Conservation (phyloP, 2,797 vertebrate genomes). For the Bothrops alternatus region DNA sequence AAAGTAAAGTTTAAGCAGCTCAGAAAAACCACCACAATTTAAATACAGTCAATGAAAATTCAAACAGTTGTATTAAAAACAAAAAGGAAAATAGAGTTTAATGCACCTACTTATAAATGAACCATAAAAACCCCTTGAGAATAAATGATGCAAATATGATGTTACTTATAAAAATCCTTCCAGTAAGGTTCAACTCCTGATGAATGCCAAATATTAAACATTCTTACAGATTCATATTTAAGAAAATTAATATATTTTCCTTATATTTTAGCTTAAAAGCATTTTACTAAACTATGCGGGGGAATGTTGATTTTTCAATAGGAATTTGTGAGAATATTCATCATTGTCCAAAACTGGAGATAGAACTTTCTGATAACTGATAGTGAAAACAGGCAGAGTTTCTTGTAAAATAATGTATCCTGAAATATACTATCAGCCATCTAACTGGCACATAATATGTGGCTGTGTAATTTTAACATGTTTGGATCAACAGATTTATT, state of each 20-base stretch:
- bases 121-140: too few species aligned
- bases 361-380: background rate
- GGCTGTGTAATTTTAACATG: background rate
- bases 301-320: background rate
- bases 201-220: background rate
- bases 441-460: background rate
- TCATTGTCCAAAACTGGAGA: background rate
- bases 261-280: background rate
- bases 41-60: background rate
- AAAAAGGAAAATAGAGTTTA: background rate
- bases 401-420: background rate
- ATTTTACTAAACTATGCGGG: background rate
- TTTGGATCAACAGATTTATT: constrained; percentile 2
- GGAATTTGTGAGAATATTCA: background rate
- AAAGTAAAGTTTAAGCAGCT: background rate
- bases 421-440: background rate
- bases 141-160: background rate
- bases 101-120: background rate
- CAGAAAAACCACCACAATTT: background rate
- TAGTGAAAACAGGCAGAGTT: background rate
- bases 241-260: background rate
- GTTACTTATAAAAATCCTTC: background rate
- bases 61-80: background rate
- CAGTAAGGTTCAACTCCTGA: background rate
- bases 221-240: background rate